Percentiles rank a stretch among this genome's conserved stretches.
phyloP scores from a whole-genome alignment of 2,113 vertebrate species.

The Leucoraja erinaceus region DNA sequence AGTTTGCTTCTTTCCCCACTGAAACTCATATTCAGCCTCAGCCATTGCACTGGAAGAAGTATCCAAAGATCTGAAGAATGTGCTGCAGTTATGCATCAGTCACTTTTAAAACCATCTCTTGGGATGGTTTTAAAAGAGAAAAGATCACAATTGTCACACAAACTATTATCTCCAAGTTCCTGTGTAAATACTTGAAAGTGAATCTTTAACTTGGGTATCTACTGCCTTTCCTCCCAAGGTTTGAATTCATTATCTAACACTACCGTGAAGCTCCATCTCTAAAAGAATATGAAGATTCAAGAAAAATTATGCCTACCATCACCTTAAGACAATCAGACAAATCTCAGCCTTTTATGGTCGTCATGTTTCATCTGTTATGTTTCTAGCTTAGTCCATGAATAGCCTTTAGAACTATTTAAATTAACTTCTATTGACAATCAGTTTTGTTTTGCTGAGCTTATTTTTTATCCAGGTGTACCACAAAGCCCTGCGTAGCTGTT shows the following conservation, averaged over 20 bases:
- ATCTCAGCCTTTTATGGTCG: background rate
- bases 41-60: background rate
- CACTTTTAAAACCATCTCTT: background rate
- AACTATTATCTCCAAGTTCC: background rate
- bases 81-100: background rate
- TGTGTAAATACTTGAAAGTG: no score
- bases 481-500: background rate
- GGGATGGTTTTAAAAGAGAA: no score
- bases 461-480: background rate
- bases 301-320: background rate
- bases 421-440: background rate
- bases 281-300: background rate
- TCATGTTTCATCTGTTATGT: background rate
- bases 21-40: background rate
- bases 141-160: background rate
- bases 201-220: background rate
- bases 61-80: background rate
- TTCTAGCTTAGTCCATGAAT: background rate
- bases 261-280: background rate
- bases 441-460: no score
- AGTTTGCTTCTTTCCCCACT: background rate
- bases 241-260: background rate
- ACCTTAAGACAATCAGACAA: background rate
- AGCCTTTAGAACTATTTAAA: background rate
- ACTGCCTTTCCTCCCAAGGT: background rate